Evolutionary conservation across 2,113 vertebrate species (phyloP), one percentile per base, ranked within the genome.

Genomic region (Carassius gibelio): DNA sequence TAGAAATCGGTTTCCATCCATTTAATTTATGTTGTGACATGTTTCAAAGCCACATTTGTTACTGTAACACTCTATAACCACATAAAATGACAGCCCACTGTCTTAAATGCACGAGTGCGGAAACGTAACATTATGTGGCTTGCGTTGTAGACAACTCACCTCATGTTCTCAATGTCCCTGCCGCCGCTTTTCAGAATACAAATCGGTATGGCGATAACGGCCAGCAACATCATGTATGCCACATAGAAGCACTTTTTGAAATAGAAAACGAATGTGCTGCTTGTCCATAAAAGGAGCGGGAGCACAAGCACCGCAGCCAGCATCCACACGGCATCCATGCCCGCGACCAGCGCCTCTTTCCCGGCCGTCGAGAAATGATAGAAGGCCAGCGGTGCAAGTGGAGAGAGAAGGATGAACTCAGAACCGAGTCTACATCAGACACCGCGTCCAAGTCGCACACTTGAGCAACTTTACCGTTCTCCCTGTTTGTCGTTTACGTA

Each of bases 81-180:
- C 55, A 15, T 34, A 34, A 57, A 77, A 52, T 26, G 21, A 48
- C n/a, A 26, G 21, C 38, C 19, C 21, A 14, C 9, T 13, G 71
- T 74, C 10, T 1, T 26, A 26, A 55, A 14, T 14, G 30, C 30
- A 36, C 19, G 42, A 11, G 42, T 1, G 34, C 9, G 19, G 64
- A 68, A 77, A n/a, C 5, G n/a, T 15, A 30, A 13, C 61, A n/a
- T 66, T 34, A 14, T 13, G 52, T 38, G 52, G 30, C 42, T n/a
- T 61, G 13, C 7, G 34, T 30, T 61, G 72, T 23, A 23, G 17
- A 85, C 61, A 87, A 88, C 93, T 94, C 89, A 95, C 98, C 96
- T 95, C 97, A 99, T 98, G 92, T 98, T 99, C 81, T 96, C 95
- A 61, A 99, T 91, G 66, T 96, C 96, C 82, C 97, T 95, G 84